Conservation (phyloP, 2,797 vertebrate species). For the Sandelia bainsii region DNA sequence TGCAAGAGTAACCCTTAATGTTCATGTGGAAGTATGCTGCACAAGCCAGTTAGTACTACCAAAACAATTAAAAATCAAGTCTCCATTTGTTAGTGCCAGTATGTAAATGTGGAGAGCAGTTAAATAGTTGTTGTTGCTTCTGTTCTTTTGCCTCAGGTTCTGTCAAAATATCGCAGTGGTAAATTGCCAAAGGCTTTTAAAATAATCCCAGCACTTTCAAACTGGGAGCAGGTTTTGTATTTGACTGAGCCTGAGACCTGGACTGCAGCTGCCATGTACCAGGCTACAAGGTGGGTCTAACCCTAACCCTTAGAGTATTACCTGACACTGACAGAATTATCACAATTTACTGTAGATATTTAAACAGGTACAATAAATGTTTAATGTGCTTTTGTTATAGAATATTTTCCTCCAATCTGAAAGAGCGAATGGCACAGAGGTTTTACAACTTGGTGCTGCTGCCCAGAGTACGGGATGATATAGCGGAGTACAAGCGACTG, state of each 20-base stretch:
- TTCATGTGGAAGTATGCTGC: background rate
- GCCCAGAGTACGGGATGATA: constrained; percentile 93
- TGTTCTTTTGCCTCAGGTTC: constrained; percentile 83
- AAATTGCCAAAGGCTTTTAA: constrained; percentile 98
- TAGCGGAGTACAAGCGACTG: constrained; percentile 93
- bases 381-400: constrained; percentile 71
- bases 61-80: background rate
- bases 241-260: constrained; percentile 94
- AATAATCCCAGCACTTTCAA: constrained; percentile 95
- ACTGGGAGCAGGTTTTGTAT: constrained; percentile 99
- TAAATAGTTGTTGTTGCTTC: constrained; percentile 7
- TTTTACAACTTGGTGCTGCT: constrained; percentile 97
- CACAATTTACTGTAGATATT: background rate
- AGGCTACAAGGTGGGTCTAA: constrained; percentile 91
- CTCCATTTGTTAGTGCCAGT: background rate
- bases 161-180: constrained; percentile 95
- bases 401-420: constrained; percentile 97
- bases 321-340: background rate
- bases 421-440: constrained; percentile 96
- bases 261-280: constrained; percentile 98
- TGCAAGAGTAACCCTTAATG: background rate
- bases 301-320: background rate
- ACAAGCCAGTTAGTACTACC: background rate
- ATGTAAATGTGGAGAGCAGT: background rate
- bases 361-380: background rate